phyloP scores from a whole-genome alignment of 2,888 invertebrate genomes.

The Tridacna gigas region DNA sequence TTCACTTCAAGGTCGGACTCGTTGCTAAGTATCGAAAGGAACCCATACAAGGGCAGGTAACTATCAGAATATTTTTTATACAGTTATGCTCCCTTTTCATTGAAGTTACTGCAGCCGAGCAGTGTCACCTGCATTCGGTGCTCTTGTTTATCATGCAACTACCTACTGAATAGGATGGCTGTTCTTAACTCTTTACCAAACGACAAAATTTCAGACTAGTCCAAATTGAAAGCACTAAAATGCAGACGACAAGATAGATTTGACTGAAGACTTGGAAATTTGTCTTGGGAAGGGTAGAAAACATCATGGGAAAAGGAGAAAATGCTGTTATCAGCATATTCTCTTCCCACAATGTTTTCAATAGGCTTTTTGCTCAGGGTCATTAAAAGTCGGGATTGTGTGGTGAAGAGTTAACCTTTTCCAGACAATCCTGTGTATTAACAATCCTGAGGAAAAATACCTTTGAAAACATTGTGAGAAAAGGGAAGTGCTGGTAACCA shows the following conservation, averaged over 20 bases:
- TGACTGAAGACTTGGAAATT: background rate
- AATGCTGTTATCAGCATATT: background rate
- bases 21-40: too few species aligned
- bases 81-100: too few species aligned
- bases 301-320: background rate
- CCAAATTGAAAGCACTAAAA: background rate
- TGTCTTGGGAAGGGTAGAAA: background rate
- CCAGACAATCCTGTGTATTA: background rate
- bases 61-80: too few species aligned
- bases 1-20: too few species aligned
- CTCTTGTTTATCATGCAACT: too few species aligned
- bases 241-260: background rate
- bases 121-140: too few species aligned
- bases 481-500: background rate
- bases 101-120: too few species aligned
- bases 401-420: background rate
- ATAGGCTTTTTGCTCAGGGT: background rate
- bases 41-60: too few species aligned
- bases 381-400: background rate
- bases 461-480: background rate
- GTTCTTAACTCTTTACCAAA: background rate
- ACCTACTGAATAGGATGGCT: too few species aligned
- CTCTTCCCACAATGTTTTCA: constrained; percentile 8
- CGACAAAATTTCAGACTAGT: background rate
- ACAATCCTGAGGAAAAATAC: background rate